These are phyloP conservation scores for Urocyon cinereoargenteus DNA, from an alignment of 2,797 vertebrate species.

Conservation along the genomic window DNA sequence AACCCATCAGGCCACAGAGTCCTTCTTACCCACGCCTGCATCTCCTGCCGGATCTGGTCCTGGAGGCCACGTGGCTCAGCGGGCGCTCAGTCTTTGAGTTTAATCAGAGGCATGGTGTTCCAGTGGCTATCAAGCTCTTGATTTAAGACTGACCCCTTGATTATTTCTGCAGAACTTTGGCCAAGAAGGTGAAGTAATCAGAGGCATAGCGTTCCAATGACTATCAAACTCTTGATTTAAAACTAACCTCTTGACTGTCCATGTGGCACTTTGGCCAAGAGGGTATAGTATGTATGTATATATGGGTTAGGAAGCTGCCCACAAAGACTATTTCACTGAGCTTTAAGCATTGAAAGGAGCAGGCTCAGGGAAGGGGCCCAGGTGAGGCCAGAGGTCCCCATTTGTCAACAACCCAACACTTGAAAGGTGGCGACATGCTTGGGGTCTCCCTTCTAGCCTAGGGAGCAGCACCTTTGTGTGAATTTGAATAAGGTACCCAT, in stretches of 20 bases:
- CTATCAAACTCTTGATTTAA: background rate
- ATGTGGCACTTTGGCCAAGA: background rate
- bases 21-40: background rate
- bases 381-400: background rate
- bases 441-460: background rate
- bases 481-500: background rate
- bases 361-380: background rate
- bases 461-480: background rate
- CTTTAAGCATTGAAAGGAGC: background rate
- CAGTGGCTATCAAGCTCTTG: background rate
- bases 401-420: background rate
- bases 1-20: background rate
- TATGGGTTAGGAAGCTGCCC: background rate
- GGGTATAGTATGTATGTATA: background rate
- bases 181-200: background rate
- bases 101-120: background rate
- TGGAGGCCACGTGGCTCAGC: background rate
- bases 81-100: background rate
- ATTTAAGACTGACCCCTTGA: background rate
- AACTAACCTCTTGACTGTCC: background rate
- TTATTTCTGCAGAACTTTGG: background rate
- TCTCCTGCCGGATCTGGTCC: background rate
- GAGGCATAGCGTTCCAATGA: background rate
- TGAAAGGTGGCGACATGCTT: background rate
- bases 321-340: background rate